These are phyloP conservation scores for Amblyteles armatorius DNA, from an alignment of 2,888 invertebrate genomes.

Conservation along the genomic window DNA sequence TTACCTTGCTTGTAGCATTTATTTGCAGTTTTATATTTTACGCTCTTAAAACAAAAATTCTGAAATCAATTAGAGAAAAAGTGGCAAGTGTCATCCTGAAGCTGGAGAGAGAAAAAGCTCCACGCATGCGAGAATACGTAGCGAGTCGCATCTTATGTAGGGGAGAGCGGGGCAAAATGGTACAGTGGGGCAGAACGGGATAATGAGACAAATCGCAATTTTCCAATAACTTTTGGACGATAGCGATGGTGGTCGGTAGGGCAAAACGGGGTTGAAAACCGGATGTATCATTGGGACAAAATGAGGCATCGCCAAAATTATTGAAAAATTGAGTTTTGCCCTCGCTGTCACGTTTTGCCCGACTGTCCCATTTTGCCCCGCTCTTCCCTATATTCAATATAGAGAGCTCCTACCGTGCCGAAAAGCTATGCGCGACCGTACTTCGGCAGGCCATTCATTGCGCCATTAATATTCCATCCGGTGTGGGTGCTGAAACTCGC, in stretches of 20 bases:
- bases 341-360: no score
- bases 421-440: not conserved
- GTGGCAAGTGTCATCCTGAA: not conserved
- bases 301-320: no score
- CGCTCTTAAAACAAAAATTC: not conserved
- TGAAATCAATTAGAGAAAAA: not conserved
- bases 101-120: not conserved
- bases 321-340: no score
- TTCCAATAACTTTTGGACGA: no score
- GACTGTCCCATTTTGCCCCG: no score
- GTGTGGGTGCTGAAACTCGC: conserved; percentile 19
- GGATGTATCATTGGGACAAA: no score
- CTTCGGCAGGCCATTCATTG: not conserved
- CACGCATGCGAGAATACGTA: not conserved
- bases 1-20: not conserved
- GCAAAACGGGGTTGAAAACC: no score
- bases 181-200: no score
- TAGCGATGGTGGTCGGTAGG: no score
- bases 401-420: not conserved
- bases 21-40: not conserved
- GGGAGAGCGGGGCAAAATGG: no score
- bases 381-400: not conserved
- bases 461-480: not conserved
- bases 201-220: no score
- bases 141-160: not conserved